Conservation (phyloP, 1,140 invertebrate genomes). For the Paramacrobiotus metropolitanus region DNA sequence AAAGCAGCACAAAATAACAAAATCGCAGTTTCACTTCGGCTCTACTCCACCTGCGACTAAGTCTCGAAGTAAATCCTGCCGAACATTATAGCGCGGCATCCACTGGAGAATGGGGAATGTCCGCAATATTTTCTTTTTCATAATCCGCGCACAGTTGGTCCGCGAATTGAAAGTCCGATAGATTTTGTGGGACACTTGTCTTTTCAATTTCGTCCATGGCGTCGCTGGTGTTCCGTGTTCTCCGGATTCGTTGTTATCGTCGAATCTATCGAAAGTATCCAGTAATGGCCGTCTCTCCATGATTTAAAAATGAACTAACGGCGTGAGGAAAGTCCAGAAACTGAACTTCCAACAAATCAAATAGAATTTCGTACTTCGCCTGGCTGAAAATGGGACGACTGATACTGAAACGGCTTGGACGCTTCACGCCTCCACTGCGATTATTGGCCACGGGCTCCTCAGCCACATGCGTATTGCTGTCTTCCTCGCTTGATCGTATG, state of each 20-base stretch:
- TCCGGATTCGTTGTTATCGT: neutral
- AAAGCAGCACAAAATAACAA: neutral
- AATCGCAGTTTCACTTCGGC: too few relatives aligned
- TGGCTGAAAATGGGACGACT: conserved; percentile 1
- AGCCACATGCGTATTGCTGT: too few relatives aligned
- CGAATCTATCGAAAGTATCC: neutral
- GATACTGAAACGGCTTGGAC: neutral
- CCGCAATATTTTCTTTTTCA: neutral
- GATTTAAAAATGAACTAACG: too few relatives aligned
- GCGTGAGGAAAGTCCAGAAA: too few relatives aligned
- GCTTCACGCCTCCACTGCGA: neutral
- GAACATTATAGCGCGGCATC: neutral
- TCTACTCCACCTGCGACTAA: neutral
- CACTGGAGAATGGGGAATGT: neutral
- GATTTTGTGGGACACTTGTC: neutral
- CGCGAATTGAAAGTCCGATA: neutral
- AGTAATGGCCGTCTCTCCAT: too few relatives aligned
- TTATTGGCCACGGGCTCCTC: too few relatives aligned
- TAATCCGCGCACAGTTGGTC: neutral
- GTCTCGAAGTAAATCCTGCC: neutral
- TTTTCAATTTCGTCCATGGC: neutral
- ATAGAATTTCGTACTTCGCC: neutral
- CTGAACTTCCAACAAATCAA: too few relatives aligned
- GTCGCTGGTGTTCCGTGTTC: neutral
- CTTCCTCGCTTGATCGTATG: too few relatives aligned